Conservation (phyloP, 2,797 vertebrate genomes). For the Telmatherina bonti region DNA sequence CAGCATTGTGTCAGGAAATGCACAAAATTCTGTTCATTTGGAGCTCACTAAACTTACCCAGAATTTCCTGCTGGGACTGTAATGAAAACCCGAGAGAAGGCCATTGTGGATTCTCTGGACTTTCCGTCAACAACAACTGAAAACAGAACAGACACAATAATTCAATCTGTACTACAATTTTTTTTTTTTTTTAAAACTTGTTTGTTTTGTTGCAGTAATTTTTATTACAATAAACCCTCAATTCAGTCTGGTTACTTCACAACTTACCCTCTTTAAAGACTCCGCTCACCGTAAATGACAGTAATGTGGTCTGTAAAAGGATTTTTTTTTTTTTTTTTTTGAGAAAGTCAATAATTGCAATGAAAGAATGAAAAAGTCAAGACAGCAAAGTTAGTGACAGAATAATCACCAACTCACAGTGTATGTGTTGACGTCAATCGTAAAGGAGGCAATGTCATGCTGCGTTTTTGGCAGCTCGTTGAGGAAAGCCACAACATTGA, state of each 20-base stretch:
- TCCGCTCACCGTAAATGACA: conserved; percentile 91
- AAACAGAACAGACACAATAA: conserved; percentile 36
- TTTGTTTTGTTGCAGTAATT: not conserved
- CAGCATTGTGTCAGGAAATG: not conserved
- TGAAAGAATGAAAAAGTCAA: conserved; percentile 9
- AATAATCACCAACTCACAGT: conserved; percentile 79
- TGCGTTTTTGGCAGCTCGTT: conserved; percentile 93
- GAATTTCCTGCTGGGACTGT: conserved; percentile 88
- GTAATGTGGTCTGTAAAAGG: conserved; percentile 84
- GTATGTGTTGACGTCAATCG: conserved; percentile 89
- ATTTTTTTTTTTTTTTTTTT: not conserved
- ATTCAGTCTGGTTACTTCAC: not conserved
- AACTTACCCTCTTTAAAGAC: conserved; percentile 92
- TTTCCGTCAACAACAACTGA: conserved; percentile 86
- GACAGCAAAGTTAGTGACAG: not conserved
- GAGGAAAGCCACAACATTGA: conserved; percentile 93
- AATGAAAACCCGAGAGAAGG: conserved; percentile 91
- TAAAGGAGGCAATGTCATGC: conserved; percentile 90
- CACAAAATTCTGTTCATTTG: not conserved
- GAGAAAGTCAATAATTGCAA: no score
- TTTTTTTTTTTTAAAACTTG: no score
- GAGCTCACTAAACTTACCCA: conserved; percentile 79
- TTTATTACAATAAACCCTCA: not conserved
- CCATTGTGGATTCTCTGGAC: conserved; percentile 86
- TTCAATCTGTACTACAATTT: not conserved